Conservation (phyloP, 2,797 vertebrate genomes). For the Neosilurus mollespiculum region DNA sequence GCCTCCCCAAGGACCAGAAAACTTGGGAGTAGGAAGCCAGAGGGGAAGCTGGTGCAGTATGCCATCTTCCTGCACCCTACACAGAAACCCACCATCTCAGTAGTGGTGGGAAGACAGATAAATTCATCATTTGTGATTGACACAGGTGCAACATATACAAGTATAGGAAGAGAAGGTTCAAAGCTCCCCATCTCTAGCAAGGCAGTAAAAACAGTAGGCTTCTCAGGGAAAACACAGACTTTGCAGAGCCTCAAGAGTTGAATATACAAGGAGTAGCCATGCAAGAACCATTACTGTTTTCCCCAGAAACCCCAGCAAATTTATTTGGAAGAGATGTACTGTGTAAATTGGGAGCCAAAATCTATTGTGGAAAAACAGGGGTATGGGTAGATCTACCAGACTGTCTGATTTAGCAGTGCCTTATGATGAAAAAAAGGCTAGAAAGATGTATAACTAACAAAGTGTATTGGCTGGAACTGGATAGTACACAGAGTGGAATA, state of each 20-base stretch:
- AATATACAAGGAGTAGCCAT: neutral
- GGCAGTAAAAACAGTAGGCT: neutral
- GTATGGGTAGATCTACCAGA: neutral
- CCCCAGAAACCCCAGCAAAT: neutral
- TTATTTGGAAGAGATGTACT: neutral
- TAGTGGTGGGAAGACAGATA: rapidly evolving
- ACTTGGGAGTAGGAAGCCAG: neutral
- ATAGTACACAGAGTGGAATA: no score
- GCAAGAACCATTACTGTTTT: neutral
- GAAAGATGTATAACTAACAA: no score
- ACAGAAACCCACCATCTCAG: neutral
- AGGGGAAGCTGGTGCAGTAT: neutral
- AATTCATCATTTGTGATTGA: neutral
- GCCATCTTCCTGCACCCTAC: neutral
- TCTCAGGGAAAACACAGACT: neutral
- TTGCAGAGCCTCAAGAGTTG: neutral
- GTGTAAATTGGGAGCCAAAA: neutral
- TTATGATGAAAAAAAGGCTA: no score
- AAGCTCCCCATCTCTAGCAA: neutral
- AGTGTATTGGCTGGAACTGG: no score
- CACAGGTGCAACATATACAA: neutral
- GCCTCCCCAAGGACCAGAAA: no score
- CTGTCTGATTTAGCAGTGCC: rapidly evolving
- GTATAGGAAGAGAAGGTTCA: neutral
- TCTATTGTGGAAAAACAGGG: neutral